Evolutionary conservation across 2,113 vertebrate genomes (phyloP).

Genomic region (Apaloderma vittatum): DNA sequence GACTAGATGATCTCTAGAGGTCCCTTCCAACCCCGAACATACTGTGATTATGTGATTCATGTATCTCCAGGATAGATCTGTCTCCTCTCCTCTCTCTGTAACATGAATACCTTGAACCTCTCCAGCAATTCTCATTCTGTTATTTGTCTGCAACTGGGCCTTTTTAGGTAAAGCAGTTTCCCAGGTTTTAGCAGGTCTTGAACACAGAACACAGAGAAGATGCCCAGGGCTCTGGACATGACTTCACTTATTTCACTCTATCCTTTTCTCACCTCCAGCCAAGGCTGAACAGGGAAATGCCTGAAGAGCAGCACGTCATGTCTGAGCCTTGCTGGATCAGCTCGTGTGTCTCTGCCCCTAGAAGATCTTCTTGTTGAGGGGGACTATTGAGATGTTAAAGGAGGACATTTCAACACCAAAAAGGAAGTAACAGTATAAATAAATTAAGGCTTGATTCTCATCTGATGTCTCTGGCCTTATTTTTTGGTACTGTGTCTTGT

Average conservation of each 20-base stretch:
- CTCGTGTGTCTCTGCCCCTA: accelerated
- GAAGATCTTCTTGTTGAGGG: not conserved
- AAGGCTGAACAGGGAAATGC: slow-evolving; percentile 25
- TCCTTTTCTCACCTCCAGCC: not conserved
- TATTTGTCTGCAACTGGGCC: not conserved
- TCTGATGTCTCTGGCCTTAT: not conserved
- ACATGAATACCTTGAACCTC: not conserved
- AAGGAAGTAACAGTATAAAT: not conserved
- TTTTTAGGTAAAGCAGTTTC: not conserved
- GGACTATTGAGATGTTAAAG: not conserved
- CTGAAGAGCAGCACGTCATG: slow-evolving; percentile 11
- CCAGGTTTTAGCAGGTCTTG: not conserved
- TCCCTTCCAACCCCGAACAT: no score
- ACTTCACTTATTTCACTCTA: not conserved
- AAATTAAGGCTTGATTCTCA: slow-evolving; percentile 30
- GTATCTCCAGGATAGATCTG: not conserved
- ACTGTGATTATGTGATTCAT: not conserved
- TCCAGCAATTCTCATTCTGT: not conserved
- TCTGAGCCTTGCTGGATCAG: not conserved
- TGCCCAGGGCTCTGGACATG: not conserved
- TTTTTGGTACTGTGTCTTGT: not conserved
- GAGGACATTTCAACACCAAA: not conserved
- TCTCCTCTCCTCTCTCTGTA: not conserved
- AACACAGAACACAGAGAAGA: not conserved
- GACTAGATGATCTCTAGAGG: no score